Percentiles rank a stretch among this genome's conserved stretches.
These are phyloP conservation scores for Rhagonycha lutea DNA, from an alignment of 2,888 invertebrate species.

Conservation along the genomic window DNA sequence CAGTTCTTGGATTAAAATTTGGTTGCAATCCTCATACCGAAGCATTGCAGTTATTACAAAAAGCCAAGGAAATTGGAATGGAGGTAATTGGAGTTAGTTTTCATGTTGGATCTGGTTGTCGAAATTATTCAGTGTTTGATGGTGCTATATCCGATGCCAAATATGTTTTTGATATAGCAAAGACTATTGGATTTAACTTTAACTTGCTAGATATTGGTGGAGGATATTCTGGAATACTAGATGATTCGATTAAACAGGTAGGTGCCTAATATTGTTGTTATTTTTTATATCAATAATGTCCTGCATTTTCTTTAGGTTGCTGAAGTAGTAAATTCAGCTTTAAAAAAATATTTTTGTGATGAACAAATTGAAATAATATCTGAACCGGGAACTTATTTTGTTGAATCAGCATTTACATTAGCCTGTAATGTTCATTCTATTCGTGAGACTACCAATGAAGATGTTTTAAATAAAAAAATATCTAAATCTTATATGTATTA, in stretches of 20 bases:
- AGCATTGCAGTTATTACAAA: conserved; percentile 72
- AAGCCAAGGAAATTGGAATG: conserved; percentile 77
- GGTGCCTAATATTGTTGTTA: too few species aligned
- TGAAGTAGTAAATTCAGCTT: conserved; percentile 75
- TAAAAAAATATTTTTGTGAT: conserved; percentile 81
- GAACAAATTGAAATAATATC: conserved; percentile 86
- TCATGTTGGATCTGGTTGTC: conserved; percentile 93
- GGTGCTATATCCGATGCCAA: conserved; percentile 76
- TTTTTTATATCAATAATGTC: background rate
- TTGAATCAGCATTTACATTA: conserved; percentile 92
- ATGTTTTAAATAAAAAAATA: conserved; percentile 32
- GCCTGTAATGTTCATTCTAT: conserved; percentile 86
- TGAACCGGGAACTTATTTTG: conserved; percentile 96
- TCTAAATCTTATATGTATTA: conserved; percentile 82
- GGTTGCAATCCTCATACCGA: conserved; percentile 82
- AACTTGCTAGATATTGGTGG: conserved; percentile 85
- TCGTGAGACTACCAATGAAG: conserved; percentile 49
- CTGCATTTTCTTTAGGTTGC: conserved; percentile 64
- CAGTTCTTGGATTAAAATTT: conserved; percentile 91
- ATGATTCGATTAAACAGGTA: background rate
- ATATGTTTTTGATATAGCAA: conserved; percentile 70
- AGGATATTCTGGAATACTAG: conserved; percentile 87
- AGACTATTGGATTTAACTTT: conserved; percentile 74
- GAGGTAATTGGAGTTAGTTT: conserved; percentile 83
- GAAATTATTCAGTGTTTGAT: conserved; percentile 78